A percentile compares a stretch with the other conserved stretches of the same genome.
phyloP scores from a whole-genome alignment of 1,140 invertebrate species.

The Penaeus vannamei region DNA sequence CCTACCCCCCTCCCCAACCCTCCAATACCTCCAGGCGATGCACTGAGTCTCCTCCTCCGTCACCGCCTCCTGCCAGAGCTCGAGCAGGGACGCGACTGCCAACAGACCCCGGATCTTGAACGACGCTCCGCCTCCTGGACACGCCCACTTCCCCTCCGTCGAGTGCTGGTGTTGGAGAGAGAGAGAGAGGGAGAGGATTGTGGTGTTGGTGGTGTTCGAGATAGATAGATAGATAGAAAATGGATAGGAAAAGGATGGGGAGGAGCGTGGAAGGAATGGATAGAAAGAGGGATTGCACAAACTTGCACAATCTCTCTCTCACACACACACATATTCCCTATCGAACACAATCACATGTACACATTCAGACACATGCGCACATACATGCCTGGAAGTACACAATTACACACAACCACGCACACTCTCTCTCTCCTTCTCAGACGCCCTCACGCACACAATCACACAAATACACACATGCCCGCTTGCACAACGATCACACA shows the following conservation, averaged over 20 bases:
- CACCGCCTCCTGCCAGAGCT: constrained; percentile 34
- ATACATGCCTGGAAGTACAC: no score
- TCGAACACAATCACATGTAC: no score
- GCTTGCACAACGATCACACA: not conserved
- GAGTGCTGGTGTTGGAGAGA: not conserved
- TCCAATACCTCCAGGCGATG: constrained; percentile 35
- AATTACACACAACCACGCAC: no score
- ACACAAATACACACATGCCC: not conserved
- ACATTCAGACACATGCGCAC: no score
- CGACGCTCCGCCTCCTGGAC: not conserved
- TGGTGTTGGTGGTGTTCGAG: constrained; percentile 34
- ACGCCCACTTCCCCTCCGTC: not conserved
- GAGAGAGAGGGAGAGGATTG: no score
- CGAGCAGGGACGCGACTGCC: constrained; percentile 37
- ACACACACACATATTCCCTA: no score
- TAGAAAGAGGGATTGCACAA: no score
- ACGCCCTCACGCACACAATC: no score
- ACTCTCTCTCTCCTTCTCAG: no score
- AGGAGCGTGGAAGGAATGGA: no score
- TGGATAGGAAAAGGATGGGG: not conserved
- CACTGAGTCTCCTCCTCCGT: not conserved
- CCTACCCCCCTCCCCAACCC: no score
- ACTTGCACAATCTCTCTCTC: no score
- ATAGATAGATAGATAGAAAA: not conserved
- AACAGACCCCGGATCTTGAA: constrained; percentile 28